Conservation (phyloP, 2,797 vertebrate genomes). For the Erethizon dorsatum region DNA sequence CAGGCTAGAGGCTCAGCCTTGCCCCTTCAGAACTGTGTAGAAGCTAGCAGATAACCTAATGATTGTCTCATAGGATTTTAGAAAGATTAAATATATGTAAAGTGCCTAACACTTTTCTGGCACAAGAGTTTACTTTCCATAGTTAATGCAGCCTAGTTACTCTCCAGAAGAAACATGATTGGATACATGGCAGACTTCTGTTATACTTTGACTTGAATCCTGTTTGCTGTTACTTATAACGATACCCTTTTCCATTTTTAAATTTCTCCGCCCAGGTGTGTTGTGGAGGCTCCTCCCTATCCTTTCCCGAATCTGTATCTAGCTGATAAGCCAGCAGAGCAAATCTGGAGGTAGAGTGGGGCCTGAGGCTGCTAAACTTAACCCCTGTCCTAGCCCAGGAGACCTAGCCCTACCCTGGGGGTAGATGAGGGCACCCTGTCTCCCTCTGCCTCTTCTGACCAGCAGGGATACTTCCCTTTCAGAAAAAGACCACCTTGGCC, state of each 20-base stretch:
- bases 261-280: constrained; percentile 21
- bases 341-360: neutral
- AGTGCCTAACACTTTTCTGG: neutral
- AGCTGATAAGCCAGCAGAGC: constrained; percentile 10
- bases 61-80: neutral
- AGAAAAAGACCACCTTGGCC: neutral
- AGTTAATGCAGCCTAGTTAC: neutral
- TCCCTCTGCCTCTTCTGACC: neutral
- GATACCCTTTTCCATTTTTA: constrained; percentile 23
- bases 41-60: neutral
- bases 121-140: neutral
- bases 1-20: neutral
- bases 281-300: neutral
- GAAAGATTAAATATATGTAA: neutral
- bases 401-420: neutral
- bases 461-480: neutral
- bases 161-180: neutral
- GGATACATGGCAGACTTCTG: neutral
- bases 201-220: neutral
- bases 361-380: neutral
- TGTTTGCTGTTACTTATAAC: neutral
- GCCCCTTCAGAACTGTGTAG: neutral
- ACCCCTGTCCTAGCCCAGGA: neutral
- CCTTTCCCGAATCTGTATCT: neutral
- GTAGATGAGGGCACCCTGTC: neutral